A percentile compares a stretch with the other conserved stretches of the same genome.
phyloP scores from a whole-genome alignment of 2,113 vertebrate genomes.

The Pyrgilauda ruficollis region DNA sequence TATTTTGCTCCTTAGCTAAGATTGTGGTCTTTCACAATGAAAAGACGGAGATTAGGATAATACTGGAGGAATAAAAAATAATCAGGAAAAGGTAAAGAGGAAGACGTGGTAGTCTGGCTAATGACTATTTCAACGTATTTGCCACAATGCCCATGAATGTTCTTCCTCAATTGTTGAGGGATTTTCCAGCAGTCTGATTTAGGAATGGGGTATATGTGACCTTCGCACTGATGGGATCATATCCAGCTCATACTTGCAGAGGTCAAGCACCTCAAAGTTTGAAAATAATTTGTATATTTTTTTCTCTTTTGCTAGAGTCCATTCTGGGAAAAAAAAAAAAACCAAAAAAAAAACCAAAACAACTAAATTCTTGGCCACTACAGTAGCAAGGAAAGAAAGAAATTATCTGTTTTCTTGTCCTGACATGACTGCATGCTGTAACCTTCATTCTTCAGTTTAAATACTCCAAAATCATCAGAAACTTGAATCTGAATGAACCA shows the following conservation, averaged over 20 bases:
- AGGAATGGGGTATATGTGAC: fast-evolving
- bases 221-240: background rate
- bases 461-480: background rate
- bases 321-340: background rate
- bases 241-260: background rate
- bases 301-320: background rate
- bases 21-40: background rate
- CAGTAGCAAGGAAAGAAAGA: background rate
- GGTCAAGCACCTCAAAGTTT: background rate
- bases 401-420: background rate
- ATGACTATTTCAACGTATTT: background rate
- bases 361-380: background rate
- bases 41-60: background rate
- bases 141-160: background rate
- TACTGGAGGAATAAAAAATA: background rate
- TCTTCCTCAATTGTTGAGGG: background rate
- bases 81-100: background rate
- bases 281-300: background rate
- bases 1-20: background rate
- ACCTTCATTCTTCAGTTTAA: background rate
- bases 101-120: background rate
- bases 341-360: too few relatives aligned
- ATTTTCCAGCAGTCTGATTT: background rate
- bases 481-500: background rate
- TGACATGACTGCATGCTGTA: background rate